Conservation (phyloP, 2,113 vertebrate genomes). For the Brachyistius frenatus region DNA sequence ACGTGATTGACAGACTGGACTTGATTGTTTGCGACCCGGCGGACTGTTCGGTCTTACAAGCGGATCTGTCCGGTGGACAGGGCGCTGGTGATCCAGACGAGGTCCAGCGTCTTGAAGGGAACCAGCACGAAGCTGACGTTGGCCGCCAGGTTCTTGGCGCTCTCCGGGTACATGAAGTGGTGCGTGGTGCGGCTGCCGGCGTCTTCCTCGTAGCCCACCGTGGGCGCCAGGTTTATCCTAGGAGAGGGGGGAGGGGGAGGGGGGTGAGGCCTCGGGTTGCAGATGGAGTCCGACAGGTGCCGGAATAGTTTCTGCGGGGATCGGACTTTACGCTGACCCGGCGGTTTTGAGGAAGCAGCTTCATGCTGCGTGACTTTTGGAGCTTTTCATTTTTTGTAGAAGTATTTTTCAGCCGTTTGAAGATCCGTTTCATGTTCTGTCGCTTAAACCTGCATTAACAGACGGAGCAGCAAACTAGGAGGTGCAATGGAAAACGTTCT, state of each 20-base stretch:
- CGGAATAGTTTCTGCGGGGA: neutral
- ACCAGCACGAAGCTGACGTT: constrained; percentile 98
- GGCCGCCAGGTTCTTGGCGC: constrained; percentile 95
- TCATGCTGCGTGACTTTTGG: too few relatives aligned
- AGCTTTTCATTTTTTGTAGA: too few relatives aligned
- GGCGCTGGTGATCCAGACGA: constrained; percentile 98
- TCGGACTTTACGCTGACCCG: constrained; percentile 11
- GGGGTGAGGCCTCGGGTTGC: neutral
- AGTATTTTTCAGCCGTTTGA: too few relatives aligned
- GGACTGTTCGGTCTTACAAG: constrained; percentile 96
- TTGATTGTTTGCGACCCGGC: too few relatives aligned
- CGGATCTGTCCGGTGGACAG: constrained; percentile 96
- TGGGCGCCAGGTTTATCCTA: constrained; percentile 98
- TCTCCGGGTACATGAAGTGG: constrained; percentile 99
- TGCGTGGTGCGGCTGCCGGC: constrained; percentile 94
- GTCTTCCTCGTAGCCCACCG: constrained; percentile 94
- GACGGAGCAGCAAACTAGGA: too few relatives aligned
- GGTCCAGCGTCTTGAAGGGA: constrained; percentile 97
- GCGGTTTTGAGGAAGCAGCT: too few relatives aligned
- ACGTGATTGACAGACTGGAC: constrained; percentile 43
- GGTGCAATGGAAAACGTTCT: too few relatives aligned
- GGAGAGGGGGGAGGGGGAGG: neutral
- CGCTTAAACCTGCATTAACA: too few relatives aligned
- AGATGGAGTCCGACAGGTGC: neutral
- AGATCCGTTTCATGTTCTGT: too few relatives aligned